phyloP scores from a whole-genome alignment of 1,140 invertebrate species.

The Zaprionus africanus region DNA sequence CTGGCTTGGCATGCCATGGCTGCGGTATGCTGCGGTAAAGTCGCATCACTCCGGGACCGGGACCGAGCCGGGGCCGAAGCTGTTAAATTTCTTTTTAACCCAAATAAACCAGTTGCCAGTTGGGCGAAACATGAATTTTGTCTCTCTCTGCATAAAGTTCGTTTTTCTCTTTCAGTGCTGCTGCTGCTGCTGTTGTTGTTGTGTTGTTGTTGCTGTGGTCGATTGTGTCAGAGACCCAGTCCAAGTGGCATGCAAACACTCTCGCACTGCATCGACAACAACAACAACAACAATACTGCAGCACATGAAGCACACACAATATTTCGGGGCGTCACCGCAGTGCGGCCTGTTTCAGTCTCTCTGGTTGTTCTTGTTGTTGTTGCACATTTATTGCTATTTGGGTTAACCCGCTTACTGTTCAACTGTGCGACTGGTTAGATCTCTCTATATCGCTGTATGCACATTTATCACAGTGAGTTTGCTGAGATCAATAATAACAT shows the following conservation, averaged over 20 bases:
- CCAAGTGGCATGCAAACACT: conserved; percentile 55
- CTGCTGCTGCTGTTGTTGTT: conserved; percentile 24
- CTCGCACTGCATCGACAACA: conserved; percentile 37
- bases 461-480: conserved; percentile 37
- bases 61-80: not conserved
- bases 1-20: conserved; percentile 8
- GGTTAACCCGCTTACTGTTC: conserved; percentile 70
- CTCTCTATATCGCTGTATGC: conserved; percentile 18
- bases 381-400: conserved; percentile 59
- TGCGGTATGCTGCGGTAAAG: conserved; percentile 25
- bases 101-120: conserved; percentile 72
- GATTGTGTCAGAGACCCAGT: conserved; percentile 55
- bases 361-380: conserved; percentile 22
- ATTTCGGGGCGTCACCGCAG: conserved; percentile 34
- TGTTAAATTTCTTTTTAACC: conserved; percentile 79
- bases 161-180: conserved; percentile 9
- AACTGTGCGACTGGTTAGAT: conserved; percentile 28
- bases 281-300: conserved; percentile 9
- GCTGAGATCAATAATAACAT: conserved; percentile 11
- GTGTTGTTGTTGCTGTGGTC: conserved; percentile 25
- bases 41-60: conserved; percentile 28
- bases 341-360: conserved; percentile 32
- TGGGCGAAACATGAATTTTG: conserved; percentile 53
- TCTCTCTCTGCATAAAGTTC: conserved; percentile 32
- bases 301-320: conserved; percentile 11